Base-by-base conservation (phyloP, 2,113 vertebrate species). In the Pyxicephalus adspersus region DNA sequence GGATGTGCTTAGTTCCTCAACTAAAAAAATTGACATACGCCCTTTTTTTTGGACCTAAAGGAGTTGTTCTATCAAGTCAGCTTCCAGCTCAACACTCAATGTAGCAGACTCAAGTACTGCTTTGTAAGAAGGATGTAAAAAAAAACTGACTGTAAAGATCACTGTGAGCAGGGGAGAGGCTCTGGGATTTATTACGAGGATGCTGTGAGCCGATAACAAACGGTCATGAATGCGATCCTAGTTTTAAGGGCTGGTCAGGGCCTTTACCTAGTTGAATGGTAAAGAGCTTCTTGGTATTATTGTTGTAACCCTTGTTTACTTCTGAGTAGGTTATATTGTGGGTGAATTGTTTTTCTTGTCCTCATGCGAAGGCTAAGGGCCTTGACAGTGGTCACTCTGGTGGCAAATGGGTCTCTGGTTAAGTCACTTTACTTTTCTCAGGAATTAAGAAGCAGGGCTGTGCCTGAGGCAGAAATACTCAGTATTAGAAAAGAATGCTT, bases 361-460 rank as follows among this genome's bases (percentile, higher is more conserved):
- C 11, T 70, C 8, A 5, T 60, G 6, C 19, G 26, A 2, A 29
- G 16, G 67, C 16, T 71, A 25, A 28, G 28, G 67, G 50, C 19
- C 11, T 11, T 4, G 19, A 6, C 26, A 17, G 19, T 17, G 51
- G 71, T 38, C 22, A 22, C 67, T 19, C 26, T 64, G 61, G 52
- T 61, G 52, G 45, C 61, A 65, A 77, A 45, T 45, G 38, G 38
- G 38, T 45, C 34, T 38, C 38, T 45, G 29, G 76, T 25, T 29
- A 31, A 52, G 66, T 61, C 31, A 63, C 57, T 60, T 54, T 38
- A 34, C 20, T 26, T 75, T 81, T 74, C 79, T 74, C 70, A 81
- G 78, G 78, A 80, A 63, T 71, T 20, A 45, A 8, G 58, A 64
- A 29, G 38, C 58, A 64, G 68, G 67, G 19, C 61, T 26, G 60